Percentiles rank a stretch among this genome's conserved stretches.
Evolutionary conservation across 2,888 invertebrate species (phyloP).

Genomic region (Drosophila acutilabella): DNA sequence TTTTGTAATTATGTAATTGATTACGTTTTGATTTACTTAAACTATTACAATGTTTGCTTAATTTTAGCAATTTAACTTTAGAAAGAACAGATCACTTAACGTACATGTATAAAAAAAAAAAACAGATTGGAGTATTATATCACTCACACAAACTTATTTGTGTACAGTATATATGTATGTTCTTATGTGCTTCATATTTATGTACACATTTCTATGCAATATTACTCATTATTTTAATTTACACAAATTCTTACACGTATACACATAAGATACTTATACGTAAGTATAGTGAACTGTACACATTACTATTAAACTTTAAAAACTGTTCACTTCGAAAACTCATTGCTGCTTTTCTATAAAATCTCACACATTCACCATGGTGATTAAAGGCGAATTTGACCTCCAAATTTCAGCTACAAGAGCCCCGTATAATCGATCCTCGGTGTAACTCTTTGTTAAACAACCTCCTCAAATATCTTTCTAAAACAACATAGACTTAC

Average conservation of each 20-base stretch:
- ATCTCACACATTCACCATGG: neutral
- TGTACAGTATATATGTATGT: conserved; percentile 11
- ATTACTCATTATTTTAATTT: conserved; percentile 66
- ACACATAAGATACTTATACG: conserved; percentile 40
- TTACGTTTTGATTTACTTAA: conserved; percentile 55
- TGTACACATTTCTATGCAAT: conserved; percentile 55
- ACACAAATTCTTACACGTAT: conserved; percentile 42
- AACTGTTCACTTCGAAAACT: conserved; percentile 23
- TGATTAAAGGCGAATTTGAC: no score
- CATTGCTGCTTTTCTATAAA: conserved; percentile 15
- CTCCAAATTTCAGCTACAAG: neutral
- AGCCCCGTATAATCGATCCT: neutral
- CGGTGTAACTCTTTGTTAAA: conserved; percentile 1
- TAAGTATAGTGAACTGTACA: conserved; percentile 54
- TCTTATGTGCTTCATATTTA: conserved; percentile 1
- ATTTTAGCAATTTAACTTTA: conserved; percentile 58
- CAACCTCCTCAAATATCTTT: conserved; percentile 3
- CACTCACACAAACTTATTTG: neutral
- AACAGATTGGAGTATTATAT: conserved; percentile 10
- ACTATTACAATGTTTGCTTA: conserved; percentile 72
- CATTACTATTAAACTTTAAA: conserved; percentile 57
- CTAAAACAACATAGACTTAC: neutral
- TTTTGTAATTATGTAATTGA: conserved; percentile 76
- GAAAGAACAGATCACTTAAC: conserved; percentile 33
- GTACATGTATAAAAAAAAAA: conserved; percentile 18